These are phyloP conservation scores for Onthophagus taurus DNA, from an alignment of 1,140 invertebrate genomes.

Conservation along the genomic window DNA sequence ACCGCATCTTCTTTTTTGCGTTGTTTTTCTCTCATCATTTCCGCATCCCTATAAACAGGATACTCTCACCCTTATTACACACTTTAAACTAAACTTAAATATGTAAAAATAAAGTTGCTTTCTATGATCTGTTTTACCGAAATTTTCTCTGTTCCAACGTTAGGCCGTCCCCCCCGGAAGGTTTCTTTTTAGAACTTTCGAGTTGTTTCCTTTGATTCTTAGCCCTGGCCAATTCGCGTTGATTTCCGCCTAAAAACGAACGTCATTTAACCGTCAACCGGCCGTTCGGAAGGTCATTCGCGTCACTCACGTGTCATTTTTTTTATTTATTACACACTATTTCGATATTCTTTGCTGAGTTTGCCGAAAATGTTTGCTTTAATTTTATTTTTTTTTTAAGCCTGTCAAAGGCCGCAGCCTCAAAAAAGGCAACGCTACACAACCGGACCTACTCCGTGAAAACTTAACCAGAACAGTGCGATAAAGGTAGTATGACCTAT, in stretches of 20 bases:
- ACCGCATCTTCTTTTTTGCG: constrained; percentile 54
- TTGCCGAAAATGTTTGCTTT: too few relatives aligned
- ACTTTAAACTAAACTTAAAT: too few relatives aligned
- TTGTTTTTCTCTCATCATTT: constrained; percentile 73
- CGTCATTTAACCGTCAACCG: neutral
- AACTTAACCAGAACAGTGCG: too few relatives aligned
- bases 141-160: constrained; percentile 69
- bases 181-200: constrained; percentile 58
- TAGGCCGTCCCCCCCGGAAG: constrained; percentile 55
- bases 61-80: too few relatives aligned
- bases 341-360: neutral
- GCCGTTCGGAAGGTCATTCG: constrained; percentile 4
- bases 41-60: constrained; percentile 62
- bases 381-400: constrained; percentile 4
- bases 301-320: constrained; percentile 33
- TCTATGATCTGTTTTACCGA: constrained; percentile 44
- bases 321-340: constrained; percentile 1
- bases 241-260: constrained; percentile 63
- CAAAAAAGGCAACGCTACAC: constrained; percentile 4
- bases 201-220: constrained; percentile 73
- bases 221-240: constrained; percentile 72
- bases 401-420: constrained; percentile 17
- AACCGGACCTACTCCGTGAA: constrained; percentile 1
- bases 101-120: constrained; percentile 13
- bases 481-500: constrained; percentile 1